phyloP scores from a whole-genome alignment of 2,113 vertebrate genomes.

The Scytalopus superciliaris region DNA sequence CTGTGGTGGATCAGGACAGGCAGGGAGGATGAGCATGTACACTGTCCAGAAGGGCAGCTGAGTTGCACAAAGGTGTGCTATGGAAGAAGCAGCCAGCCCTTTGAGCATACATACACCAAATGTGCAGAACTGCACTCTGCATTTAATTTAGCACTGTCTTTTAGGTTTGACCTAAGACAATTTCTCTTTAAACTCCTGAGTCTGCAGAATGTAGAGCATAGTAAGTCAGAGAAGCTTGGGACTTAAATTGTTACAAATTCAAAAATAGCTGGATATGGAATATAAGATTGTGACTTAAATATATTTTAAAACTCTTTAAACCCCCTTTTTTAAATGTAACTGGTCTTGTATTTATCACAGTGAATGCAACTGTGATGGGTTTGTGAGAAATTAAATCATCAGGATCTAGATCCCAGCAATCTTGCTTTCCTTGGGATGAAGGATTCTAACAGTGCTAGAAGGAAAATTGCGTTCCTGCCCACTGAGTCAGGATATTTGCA shows the following conservation, averaged over 20 bases:
- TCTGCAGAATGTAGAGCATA: not conserved
- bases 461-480: not conserved
- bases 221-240: not conserved
- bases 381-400: not conserved
- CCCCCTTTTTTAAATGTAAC: not conserved
- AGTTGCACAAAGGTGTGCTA: not conserved
- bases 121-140: too few species aligned
- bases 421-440: not conserved
- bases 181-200: not conserved
- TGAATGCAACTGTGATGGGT: not conserved
- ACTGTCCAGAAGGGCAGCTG: not conserved
- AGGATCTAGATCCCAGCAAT: not conserved
- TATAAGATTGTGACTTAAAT: not conserved
- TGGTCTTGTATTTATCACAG: not conserved
- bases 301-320: not conserved
- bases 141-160: not conserved
- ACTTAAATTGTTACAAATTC: not conserved
- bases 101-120: not conserved
- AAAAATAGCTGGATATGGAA: not conserved
- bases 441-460: not conserved
- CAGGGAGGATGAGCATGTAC: accelerated
- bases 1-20: too few species aligned
- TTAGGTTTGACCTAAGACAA: not conserved
- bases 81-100: not conserved
- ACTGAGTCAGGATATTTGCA: not conserved